Conservation (phyloP, 2,888 invertebrate species). For the Protodeltote pygarga region DNA sequence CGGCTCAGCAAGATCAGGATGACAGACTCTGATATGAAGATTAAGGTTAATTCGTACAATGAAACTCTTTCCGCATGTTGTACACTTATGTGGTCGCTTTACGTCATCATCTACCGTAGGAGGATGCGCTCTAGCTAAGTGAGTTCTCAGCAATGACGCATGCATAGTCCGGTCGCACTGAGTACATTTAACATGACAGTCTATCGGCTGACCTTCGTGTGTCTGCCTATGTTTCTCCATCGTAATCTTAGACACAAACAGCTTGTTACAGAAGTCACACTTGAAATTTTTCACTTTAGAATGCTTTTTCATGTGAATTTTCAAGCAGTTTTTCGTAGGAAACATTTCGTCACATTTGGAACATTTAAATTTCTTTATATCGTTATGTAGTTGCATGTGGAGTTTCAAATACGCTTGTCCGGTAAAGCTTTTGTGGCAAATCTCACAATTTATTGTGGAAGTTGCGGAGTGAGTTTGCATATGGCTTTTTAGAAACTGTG, state of each 20-base stretch:
- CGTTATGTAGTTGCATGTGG: constrained; percentile 83
- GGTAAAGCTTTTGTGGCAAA: constrained; percentile 78
- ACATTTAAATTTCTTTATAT: constrained; percentile 82
- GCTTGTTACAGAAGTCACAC: constrained; percentile 79
- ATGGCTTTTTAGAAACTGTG: constrained; percentile 82
- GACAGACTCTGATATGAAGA: constrained; percentile 80
- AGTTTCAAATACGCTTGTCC: constrained; percentile 82
- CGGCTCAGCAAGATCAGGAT: constrained; percentile 79
- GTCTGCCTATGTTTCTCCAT: constrained; percentile 81
- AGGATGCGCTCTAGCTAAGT: constrained; percentile 74
- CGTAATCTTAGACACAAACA: constrained; percentile 81
- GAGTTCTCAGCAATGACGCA: constrained; percentile 75
- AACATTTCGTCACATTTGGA: constrained; percentile 83
- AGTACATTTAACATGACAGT: constrained; percentile 80
- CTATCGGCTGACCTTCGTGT: constrained; percentile 80
- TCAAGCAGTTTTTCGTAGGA: constrained; percentile 81
- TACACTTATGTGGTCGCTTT: constrained; percentile 79
- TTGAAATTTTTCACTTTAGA: constrained; percentile 84
- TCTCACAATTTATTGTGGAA: constrained; percentile 81
- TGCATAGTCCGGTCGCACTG: constrained; percentile 82
- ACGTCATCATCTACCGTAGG: constrained; percentile 76
- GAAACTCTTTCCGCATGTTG: constrained; percentile 80
- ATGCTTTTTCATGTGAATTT: constrained; percentile 83
- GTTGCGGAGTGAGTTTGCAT: constrained; percentile 81
- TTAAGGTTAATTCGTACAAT: constrained; percentile 82